Conservation (phyloP, 2,888 invertebrate species). For the Danaus chrysippus region DNA sequence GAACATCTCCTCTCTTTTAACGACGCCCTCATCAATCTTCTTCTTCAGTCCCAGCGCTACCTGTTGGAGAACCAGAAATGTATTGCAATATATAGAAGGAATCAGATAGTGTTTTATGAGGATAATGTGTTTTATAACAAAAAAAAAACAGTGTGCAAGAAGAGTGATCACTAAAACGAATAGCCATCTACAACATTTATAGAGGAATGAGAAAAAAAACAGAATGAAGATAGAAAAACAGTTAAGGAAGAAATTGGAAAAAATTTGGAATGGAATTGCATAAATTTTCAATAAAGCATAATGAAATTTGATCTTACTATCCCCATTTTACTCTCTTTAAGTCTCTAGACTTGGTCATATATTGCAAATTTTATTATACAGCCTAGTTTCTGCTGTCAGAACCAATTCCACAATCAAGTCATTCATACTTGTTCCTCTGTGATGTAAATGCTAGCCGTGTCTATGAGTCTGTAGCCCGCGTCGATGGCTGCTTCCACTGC, state of each 20-base stretch:
- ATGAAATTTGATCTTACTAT: too few relatives aligned
- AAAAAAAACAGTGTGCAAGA: too few relatives aligned
- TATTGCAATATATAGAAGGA: too few relatives aligned
- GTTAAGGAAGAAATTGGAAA: too few relatives aligned
- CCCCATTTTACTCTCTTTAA: too few relatives aligned
- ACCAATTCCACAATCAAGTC: not conserved
- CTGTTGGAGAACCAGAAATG: constrained; percentile 34
- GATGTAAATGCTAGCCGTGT: constrained; percentile 80
- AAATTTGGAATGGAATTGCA: too few relatives aligned
- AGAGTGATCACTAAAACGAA: too few relatives aligned
- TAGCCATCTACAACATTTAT: too few relatives aligned
- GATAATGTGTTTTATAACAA: too few relatives aligned
- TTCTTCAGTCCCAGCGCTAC: constrained; percentile 65
- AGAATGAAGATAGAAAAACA: too few relatives aligned
- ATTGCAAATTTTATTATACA: not conserved
- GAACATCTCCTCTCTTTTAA: constrained; percentile 77
- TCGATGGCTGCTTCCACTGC: constrained; percentile 79
- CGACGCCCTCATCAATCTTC: constrained; percentile 65
- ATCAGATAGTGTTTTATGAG: not conserved
- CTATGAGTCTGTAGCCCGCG: constrained; percentile 82
- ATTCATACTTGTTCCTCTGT: constrained; percentile 69
- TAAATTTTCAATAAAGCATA: too few relatives aligned
- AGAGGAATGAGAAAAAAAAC: too few relatives aligned
- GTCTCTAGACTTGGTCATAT: not conserved
- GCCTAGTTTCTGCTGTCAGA: not conserved